Conservation (phyloP, 2,113 vertebrate species). For the Rhinoptilus africanus region DNA sequence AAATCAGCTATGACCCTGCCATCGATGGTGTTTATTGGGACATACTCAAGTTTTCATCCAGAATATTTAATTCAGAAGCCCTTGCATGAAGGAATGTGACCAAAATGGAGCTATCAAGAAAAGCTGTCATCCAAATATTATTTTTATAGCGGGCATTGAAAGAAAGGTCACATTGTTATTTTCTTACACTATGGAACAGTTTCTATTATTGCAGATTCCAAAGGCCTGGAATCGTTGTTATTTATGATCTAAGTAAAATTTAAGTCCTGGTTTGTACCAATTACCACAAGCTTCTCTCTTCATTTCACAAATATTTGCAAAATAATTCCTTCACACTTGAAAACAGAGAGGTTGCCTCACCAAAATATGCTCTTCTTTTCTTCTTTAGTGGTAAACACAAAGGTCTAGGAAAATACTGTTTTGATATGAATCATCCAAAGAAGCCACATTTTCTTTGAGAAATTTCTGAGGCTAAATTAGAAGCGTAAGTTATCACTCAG, state of each 20-base stretch:
- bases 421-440: not conserved
- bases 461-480: not conserved
- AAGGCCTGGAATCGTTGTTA: constrained; percentile 34
- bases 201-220: constrained; percentile 43
- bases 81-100: not conserved
- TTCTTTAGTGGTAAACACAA: not conserved
- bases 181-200: constrained; percentile 47
- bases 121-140: constrained; percentile 35
- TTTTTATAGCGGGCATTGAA: constrained; percentile 30
- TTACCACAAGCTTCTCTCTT: constrained; percentile 13
- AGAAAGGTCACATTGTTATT: constrained; percentile 61
- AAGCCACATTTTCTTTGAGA: not conserved
- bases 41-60: not conserved
- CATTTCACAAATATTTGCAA: constrained; percentile 1
- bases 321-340: not conserved
- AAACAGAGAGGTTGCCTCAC: not conserved
- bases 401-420: not conserved
- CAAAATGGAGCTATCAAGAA: constrained; percentile 50
- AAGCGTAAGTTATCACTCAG: not conserved
- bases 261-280: constrained; percentile 11
- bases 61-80: constrained; percentile 24
- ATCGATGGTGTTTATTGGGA: not conserved
- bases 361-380: not conserved
- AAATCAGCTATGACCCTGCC: not conserved
- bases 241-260: constrained; percentile 45